These are phyloP conservation scores for Dendrolimus houi DNA, from an alignment of 2,888 invertebrate genomes.

Conservation along the genomic window DNA sequence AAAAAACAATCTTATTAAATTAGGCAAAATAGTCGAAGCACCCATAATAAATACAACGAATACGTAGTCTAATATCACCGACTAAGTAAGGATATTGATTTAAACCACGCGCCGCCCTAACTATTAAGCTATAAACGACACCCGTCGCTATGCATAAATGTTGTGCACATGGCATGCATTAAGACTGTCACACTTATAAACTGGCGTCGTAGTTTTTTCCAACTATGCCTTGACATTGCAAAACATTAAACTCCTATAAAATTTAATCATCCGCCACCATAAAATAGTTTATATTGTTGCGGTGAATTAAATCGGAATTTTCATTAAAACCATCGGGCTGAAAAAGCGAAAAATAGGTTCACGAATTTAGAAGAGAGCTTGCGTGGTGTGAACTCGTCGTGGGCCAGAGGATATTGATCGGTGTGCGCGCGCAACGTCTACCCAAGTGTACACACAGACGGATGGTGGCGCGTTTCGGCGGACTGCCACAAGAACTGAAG, in stretches of 20 bases:
- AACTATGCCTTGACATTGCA: constrained; percentile 13
- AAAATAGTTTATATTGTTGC: constrained; percentile 26
- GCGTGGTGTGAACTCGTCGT: constrained; percentile 62
- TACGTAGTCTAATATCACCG: constrained; percentile 20
- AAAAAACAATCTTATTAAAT: too few relatives aligned
- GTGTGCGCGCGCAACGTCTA: constrained; percentile 68
- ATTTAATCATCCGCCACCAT: constrained; percentile 14
- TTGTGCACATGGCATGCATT: constrained; percentile 14
- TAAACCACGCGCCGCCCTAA: constrained; percentile 16
- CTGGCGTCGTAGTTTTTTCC: constrained; percentile 17
- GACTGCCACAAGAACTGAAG: constrained; percentile 53
- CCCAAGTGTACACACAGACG: constrained; percentile 65
- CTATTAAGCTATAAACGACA: constrained; percentile 26
- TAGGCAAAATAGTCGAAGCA: too few relatives aligned
- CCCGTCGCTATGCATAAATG: constrained; percentile 14
- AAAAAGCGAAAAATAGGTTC: constrained; percentile 52
- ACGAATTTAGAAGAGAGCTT: constrained; percentile 55
- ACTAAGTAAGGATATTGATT: constrained; percentile 41
- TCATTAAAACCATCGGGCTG: constrained; percentile 39
- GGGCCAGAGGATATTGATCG: constrained; percentile 65
- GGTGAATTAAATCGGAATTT: constrained; percentile 30
- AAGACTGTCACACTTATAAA: constrained; percentile 15
- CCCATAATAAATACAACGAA: constrained; percentile 18
- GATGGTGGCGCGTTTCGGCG: constrained; percentile 52
- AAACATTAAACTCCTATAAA: not conserved